Conservation (phyloP, 2,113 vertebrate species). For the Pseudorhombus dupliciocellatus region DNA sequence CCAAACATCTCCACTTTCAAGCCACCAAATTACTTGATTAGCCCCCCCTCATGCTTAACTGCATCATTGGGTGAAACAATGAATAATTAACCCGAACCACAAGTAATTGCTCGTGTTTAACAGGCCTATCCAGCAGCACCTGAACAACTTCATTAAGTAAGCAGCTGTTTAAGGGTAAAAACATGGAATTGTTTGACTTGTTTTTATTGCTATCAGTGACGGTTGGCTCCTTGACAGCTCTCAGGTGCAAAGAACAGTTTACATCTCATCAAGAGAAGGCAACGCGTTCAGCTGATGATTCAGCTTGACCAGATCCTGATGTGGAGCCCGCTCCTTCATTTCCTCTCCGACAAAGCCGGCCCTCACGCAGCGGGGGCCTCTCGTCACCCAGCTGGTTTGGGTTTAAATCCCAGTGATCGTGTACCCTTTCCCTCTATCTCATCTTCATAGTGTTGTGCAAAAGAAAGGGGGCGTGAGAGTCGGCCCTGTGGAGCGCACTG, state of each 20-base stretch:
- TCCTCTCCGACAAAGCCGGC: constrained; percentile 60
- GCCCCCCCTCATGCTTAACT: constrained; percentile 1
- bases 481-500: constrained; percentile 21
- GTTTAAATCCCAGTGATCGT: constrained; percentile 60
- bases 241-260: constrained; percentile 45
- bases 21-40: constrained; percentile 29
- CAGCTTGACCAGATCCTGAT: constrained; percentile 65
- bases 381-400: constrained; percentile 73
- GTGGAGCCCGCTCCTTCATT: constrained; percentile 58
- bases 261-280: constrained; percentile 34
- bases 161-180: not conserved
- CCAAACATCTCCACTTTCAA: not conserved
- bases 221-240: constrained; percentile 14
- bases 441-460: constrained; percentile 47
- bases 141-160: constrained; percentile 12
- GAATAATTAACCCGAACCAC: constrained; percentile 10
- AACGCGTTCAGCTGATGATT: constrained; percentile 31
- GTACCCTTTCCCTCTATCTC: constrained; percentile 53
- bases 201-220: not conserved
- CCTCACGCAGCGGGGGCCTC: constrained; percentile 51
- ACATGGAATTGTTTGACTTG: constrained; percentile 4
- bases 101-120: not conserved
- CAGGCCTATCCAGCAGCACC: not conserved
- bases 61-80: constrained; percentile 18
- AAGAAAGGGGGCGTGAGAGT: constrained; percentile 48